Base-by-base conservation (phyloP, 2,888 invertebrate genomes). In the Anagyrus pseudococci region DNA sequence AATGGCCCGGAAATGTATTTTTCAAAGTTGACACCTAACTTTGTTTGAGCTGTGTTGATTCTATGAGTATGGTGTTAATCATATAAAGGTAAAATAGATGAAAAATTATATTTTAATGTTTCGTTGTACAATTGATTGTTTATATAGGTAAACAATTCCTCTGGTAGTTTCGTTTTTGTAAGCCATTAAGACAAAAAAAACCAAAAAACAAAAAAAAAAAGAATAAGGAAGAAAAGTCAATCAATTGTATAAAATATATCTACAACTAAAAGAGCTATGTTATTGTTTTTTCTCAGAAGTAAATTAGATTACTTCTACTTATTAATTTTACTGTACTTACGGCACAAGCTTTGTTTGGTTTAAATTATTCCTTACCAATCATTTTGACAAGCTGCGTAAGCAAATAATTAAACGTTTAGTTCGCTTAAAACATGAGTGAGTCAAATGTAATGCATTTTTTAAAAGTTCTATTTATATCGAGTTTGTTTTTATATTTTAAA, bases 271-370 rank as follows among this genome's bases (percentile, higher is more conserved):
- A 63, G 48, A 60, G 43, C 33, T 62, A 59, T 22, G 41, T 54
- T 66, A 66, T 66, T 64, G n/a, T n/a, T n/a, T n/a, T 66, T 66
- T 64, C 63, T 61, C 55, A 47, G 48, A 52, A 52, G 55, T 56
- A 23, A 48, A 55, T 62, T n/a, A n/a, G n/a, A n/a, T n/a, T n/a
- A n/a, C n/a, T n/a, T n/a, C 29, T 10, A 29, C 10, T 29, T 29
- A 29, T 29, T 7, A 29, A 29, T 29, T 10, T 10, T 29, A 7
- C 10, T 7, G 10, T 29, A 29, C 4, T 29, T 29, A 29, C 4
- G 10, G 4, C 29, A 29, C 10, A 7, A n/a, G 29, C 4, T 29
- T 10, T 29, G 29, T 29, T 29, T 29, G n/a, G n/a, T n/a, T n/a
- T n/a, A n/a, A n/a, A n/a, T n/a, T n/a, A n/a, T n/a, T n/a, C n/a